Conservation (phyloP, 2,113 vertebrate species). For the Cebus imitator region DNA sequence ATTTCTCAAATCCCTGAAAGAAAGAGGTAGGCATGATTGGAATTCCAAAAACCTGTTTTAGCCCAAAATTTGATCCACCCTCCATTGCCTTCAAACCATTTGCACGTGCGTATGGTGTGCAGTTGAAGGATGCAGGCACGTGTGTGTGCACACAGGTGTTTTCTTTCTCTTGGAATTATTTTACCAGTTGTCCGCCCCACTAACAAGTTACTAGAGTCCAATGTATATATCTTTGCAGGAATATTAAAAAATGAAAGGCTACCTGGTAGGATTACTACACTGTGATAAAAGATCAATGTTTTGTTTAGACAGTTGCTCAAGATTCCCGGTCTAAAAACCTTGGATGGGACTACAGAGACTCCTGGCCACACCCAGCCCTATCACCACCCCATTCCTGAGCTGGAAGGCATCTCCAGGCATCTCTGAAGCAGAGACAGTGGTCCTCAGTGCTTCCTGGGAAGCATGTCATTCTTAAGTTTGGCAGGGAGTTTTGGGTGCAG, state of each 20-base stretch:
- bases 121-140: accelerated
- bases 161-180: neutral
- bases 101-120: accelerated
- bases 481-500: neutral
- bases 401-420: neutral
- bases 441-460: neutral
- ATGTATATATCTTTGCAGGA: neutral
- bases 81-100: too few species aligned
- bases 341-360: neutral
- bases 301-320: neutral
- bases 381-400: neutral
- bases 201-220: neutral
- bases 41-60: neutral
- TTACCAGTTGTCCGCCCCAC: neutral
- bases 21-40: neutral
- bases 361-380: neutral
- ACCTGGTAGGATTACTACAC: neutral
- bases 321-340: neutral
- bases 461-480: neutral
- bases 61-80: neutral
- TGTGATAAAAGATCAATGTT: neutral
- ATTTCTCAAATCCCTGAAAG: neutral
- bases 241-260: neutral
- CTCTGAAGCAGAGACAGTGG: neutral
- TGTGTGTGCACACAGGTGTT: neutral